These are phyloP conservation scores for Bucorvus abyssinicus DNA, from an alignment of 2,797 vertebrate genomes.

Conservation along the genomic window DNA sequence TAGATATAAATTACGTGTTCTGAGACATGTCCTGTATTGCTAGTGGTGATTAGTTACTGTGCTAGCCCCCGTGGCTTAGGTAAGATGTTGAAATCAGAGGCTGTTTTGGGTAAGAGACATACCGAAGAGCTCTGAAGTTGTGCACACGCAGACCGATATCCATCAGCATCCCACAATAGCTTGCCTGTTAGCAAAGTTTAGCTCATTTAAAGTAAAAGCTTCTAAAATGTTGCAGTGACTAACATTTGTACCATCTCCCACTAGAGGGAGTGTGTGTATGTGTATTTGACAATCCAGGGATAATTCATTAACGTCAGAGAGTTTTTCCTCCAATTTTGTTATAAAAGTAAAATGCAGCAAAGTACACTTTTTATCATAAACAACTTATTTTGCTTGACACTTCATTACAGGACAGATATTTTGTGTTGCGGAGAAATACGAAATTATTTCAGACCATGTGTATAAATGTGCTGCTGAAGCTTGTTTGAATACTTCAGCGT, in stretches of 20 bases:
- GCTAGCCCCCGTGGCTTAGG: not conserved
- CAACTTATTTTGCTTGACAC: not conserved
- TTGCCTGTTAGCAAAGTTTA: not conserved
- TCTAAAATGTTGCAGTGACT: not conserved
- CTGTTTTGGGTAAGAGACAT: not conserved
- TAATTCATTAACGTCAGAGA: not conserved
- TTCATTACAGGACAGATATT: not conserved
- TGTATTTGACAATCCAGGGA: not conserved
- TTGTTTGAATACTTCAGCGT: not conserved
- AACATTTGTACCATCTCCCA: not conserved
- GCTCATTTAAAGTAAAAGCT: not conserved
- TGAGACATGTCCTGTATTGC: not conserved
- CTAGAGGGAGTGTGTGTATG: slow-evolving; percentile 43
- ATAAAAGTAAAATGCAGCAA: not conserved
- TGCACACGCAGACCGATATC: not conserved
- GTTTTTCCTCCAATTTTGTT: not conserved
- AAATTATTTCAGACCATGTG: not conserved
- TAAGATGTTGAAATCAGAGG: not conserved
- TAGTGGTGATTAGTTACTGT: not conserved
- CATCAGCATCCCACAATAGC: not conserved
- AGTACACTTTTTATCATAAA: not conserved
- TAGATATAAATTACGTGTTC: not conserved
- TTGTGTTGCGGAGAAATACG: not conserved
- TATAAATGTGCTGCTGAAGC: not conserved
- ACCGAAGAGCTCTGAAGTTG: not conserved